phyloP scores from a whole-genome alignment of 1,140 invertebrate genomes.

The Theocolax elegans region DNA sequence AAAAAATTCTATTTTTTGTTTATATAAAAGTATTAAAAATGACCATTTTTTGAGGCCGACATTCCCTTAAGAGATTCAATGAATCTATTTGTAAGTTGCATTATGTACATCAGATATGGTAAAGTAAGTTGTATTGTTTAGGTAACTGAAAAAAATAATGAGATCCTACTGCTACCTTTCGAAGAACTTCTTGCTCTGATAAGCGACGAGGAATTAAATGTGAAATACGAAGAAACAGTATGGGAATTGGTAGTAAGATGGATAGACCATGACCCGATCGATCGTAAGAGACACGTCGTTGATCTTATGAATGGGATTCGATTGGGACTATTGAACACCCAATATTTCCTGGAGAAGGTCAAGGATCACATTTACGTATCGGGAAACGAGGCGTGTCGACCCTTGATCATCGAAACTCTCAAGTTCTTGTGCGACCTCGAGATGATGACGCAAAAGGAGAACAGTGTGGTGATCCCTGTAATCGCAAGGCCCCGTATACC shows the following conservation, averaged over 20 bases:
- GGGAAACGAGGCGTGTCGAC: conserved; percentile 73
- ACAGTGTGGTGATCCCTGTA: conserved; percentile 72
- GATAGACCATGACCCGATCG: conserved; percentile 74
- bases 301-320: conserved; percentile 83
- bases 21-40: too few relatives aligned
- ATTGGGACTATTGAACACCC: conserved; percentile 85
- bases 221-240: conserved; percentile 74
- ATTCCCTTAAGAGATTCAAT: too few relatives aligned
- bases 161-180: conserved; percentile 77
- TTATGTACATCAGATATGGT: too few relatives aligned
- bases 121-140: too few relatives aligned
- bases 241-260: conserved; percentile 75
- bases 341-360: conserved; percentile 79
- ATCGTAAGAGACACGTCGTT: conserved; percentile 74
- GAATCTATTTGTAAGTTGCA: too few relatives aligned
- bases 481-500: conserved; percentile 76
- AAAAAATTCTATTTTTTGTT: too few relatives aligned
- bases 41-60: too few relatives aligned
- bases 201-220: conserved; percentile 75
- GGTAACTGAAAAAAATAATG: conserved; percentile 73
- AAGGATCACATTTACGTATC: conserved; percentile 75
- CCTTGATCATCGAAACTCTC: conserved; percentile 79
- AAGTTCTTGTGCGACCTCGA: conserved; percentile 81
- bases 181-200: conserved; percentile 78
- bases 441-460: conserved; percentile 73